phyloP scores from a whole-genome alignment of 2,888 invertebrate species.

The Tetragnatha montana region DNA sequence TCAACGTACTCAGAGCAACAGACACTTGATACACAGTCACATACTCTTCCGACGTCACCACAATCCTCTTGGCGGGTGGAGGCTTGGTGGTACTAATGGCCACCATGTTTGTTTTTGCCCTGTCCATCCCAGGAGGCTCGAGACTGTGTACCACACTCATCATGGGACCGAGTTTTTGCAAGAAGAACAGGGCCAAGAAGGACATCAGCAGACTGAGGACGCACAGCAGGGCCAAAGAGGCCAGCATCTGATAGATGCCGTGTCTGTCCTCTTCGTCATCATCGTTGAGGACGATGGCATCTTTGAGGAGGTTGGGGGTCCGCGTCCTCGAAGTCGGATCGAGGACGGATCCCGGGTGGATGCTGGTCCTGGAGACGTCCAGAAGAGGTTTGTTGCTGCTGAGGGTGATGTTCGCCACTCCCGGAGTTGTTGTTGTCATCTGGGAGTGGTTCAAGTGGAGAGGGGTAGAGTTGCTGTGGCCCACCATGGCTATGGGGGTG shows the following conservation, averaged over 20 bases:
- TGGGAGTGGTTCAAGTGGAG: conserved; percentile 35
- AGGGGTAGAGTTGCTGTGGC: conserved; percentile 52
- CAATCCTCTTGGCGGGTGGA: conserved; percentile 75
- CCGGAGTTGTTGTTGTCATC: conserved; percentile 31
- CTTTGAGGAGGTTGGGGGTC: conserved; percentile 63
- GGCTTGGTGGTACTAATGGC: conserved; percentile 26
- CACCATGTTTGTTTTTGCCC: neutral
- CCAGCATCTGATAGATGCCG: conserved; percentile 86
- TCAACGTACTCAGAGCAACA: conserved; percentile 90
- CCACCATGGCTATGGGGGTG: conserved; percentile 56
- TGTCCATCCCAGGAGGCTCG: conserved; percentile 16
- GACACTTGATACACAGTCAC: conserved; percentile 94
- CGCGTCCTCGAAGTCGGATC: conserved; percentile 58
- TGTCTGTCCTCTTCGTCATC: conserved; percentile 74
- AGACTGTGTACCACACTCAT: conserved; percentile 58
- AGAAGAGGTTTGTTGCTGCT: conserved; percentile 71
- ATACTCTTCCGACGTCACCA: conserved; percentile 84
- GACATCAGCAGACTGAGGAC: conserved; percentile 90
- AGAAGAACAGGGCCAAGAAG: conserved; percentile 87
- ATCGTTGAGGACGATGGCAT: neutral
- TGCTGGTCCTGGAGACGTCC: conserved; percentile 70
- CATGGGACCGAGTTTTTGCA: conserved; percentile 82
- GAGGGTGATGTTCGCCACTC: conserved; percentile 73
- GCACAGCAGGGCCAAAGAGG: conserved; percentile 89
- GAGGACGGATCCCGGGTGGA: conserved; percentile 73